Evolutionary conservation across 1,140 invertebrate genomes (phyloP).

Genomic region (Thaumetopoea pityocampa): DNA sequence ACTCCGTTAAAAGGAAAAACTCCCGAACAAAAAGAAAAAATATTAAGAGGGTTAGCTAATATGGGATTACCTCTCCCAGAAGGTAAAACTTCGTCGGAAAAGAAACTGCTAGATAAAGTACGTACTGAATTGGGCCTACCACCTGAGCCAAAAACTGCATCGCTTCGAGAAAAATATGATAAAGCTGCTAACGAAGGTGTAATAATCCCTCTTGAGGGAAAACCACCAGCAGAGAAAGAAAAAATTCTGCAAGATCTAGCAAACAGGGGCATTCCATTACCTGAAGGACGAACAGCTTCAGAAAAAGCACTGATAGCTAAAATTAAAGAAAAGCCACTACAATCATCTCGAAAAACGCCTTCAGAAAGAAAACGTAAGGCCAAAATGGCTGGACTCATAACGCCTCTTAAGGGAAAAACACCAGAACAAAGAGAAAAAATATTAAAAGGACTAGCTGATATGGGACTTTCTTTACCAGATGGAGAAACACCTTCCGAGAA

Average conservation of each 20-base stretch:
- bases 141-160: conserved; percentile 22
- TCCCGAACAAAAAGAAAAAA: conserved; percentile 28
- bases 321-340: not conserved
- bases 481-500: conserved; percentile 24
- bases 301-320: conserved; percentile 24
- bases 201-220: conserved; percentile 7
- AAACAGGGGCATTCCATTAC: conserved; percentile 27
- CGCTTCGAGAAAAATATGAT: conserved; percentile 18
- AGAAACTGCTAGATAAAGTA: conserved; percentile 25
- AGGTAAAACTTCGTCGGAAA: conserved; percentile 22
- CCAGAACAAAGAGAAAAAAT: conserved; percentile 25
- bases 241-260: conserved; percentile 31
- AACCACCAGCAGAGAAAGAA: conserved; percentile 29
- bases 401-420: conserved; percentile 24
- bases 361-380: conserved; percentile 9
- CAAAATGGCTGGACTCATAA: conserved; percentile 16
- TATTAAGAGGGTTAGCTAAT: conserved; percentile 27
- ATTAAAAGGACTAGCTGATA: conserved; percentile 18
- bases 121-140: conserved; percentile 26
- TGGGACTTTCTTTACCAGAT: conserved; percentile 25
- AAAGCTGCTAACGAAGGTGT: conserved; percentile 18
- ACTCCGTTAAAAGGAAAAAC: conserved; percentile 27
- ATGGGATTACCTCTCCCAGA: conserved; percentile 30
- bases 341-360: not conserved
- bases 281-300: conserved; percentile 30